These are phyloP conservation scores for Watersipora subatra DNA, from an alignment of 1,140 invertebrate genomes.

Conservation along the genomic window DNA sequence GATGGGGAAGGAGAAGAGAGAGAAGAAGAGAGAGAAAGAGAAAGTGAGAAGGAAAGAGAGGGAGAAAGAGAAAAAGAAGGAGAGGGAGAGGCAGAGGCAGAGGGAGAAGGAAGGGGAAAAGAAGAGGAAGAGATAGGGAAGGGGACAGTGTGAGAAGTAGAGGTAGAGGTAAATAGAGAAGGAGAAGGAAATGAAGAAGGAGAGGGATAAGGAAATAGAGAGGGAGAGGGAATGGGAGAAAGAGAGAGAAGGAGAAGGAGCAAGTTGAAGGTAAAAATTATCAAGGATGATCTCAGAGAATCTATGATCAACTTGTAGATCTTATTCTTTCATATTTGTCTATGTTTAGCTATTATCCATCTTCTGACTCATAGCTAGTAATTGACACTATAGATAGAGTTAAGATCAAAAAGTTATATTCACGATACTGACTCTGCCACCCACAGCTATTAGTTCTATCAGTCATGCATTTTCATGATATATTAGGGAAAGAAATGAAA, in stretches of 20 bases:
- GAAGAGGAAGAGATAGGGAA: not conserved
- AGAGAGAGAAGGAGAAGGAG: not conserved
- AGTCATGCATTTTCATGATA: too few relatives aligned
- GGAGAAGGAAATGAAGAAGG: not conserved
- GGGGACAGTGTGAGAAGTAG: not conserved
- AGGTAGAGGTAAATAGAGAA: not conserved
- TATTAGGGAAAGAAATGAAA: too few relatives aligned
- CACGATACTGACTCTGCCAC: too few relatives aligned
- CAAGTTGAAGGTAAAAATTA: not conserved
- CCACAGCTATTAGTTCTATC: too few relatives aligned
- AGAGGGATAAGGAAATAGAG: not conserved
- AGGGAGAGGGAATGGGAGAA: not conserved
- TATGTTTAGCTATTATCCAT: too few relatives aligned
- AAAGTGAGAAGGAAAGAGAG: conserved; percentile 4
- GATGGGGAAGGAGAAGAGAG: not conserved
- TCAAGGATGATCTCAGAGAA: too few relatives aligned
- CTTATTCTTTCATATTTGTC: too few relatives aligned
- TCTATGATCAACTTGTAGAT: too few relatives aligned
- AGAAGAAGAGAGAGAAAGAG: conserved; percentile 2
- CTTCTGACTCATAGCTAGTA: too few relatives aligned
- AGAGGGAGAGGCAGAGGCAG: not conserved
- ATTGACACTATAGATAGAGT: too few relatives aligned
- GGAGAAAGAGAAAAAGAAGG: conserved; percentile 3
- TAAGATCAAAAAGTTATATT: too few relatives aligned
- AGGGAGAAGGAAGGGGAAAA: not conserved